Evolutionary conservation across 30 jellyfish, hydroid and myxozoan genomes (phyloP).

Genomic region (Aurelia coerulea): DNA sequence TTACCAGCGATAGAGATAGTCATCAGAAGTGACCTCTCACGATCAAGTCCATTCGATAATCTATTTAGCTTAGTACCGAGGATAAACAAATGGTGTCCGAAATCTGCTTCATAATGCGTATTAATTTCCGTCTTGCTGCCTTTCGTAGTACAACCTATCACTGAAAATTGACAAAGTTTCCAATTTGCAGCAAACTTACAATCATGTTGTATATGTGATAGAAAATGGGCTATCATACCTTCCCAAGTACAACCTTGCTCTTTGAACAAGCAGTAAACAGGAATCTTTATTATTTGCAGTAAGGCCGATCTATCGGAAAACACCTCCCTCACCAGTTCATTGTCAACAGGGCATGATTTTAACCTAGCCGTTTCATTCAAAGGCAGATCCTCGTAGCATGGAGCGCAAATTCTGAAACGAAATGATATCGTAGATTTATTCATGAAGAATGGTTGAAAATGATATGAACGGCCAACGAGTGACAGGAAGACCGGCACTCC

Average conservation of each 20-base stretch:
- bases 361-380: background rate
- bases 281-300: conserved; percentile 46
- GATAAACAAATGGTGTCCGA: conserved; percentile 15
- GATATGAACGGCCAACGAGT: no score
- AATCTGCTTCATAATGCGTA: conserved; percentile 17
- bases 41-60: background rate
- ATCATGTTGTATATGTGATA: conserved; percentile 14
- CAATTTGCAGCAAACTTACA: conserved; percentile 27
- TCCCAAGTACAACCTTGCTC: conserved; percentile 74
- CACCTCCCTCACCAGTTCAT: conserved; percentile 17
- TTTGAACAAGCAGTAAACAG: conserved; percentile 46
- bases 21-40: conserved; percentile 2
- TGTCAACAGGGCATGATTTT: conserved; percentile 62
- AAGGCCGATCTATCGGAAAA: conserved; percentile 72
- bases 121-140: conserved; percentile 38
- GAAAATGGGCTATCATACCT: conserved; percentile 49
- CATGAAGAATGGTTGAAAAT: no score
- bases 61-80: conserved; percentile 10
- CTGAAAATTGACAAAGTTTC: conserved; percentile 30
- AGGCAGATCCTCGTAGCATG: conserved; percentile 52
- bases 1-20: background rate
- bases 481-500: no score
- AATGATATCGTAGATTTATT: background rate
- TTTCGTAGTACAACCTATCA: conserved; percentile 50
- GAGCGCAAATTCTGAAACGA: conserved; percentile 44